These are phyloP conservation scores for Cheilosia grossa DNA, from an alignment of 2,888 invertebrate species.

Conservation along the genomic window DNA sequence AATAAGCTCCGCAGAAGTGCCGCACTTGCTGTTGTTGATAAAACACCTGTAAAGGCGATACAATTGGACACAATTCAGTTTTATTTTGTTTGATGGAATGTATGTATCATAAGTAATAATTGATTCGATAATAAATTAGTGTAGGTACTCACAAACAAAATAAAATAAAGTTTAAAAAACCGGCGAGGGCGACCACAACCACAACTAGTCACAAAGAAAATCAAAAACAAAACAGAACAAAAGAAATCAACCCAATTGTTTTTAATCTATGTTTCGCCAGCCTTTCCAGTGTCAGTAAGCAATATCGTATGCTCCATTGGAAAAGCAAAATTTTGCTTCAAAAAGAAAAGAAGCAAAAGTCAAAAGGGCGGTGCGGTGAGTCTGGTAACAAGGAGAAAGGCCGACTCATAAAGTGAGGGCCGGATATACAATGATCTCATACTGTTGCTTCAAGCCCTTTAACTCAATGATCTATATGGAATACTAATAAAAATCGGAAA, in stretches of 20 bases:
- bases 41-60: conserved; percentile 13
- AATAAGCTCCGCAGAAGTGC: neutral
- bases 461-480: too few species aligned
- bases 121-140: too few species aligned
- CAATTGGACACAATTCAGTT: neutral
- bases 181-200: neutral
- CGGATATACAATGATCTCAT: too few species aligned
- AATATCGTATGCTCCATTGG: conserved; percentile 23
- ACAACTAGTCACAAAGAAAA: conserved; percentile 24
- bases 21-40: conserved; percentile 28
- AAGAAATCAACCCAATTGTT: conserved; percentile 19
- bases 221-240: conserved; percentile 60
- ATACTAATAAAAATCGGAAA: too few species aligned
- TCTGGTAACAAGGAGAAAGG: neutral
- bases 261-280: conserved; percentile 19
- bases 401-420: too few species aligned
- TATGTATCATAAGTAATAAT: neutral
- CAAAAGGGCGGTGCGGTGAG: neutral
- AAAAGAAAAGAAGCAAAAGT: too few species aligned
- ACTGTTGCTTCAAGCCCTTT: too few species aligned
- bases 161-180: neutral
- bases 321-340: conserved; percentile 1
- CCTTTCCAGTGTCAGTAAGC: conserved; percentile 25
- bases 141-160: conserved; percentile 21
- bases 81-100: neutral